Evolutionary conservation across 2,113 vertebrate species (phyloP).

Genomic region (Mesitornis unicolor): DNA sequence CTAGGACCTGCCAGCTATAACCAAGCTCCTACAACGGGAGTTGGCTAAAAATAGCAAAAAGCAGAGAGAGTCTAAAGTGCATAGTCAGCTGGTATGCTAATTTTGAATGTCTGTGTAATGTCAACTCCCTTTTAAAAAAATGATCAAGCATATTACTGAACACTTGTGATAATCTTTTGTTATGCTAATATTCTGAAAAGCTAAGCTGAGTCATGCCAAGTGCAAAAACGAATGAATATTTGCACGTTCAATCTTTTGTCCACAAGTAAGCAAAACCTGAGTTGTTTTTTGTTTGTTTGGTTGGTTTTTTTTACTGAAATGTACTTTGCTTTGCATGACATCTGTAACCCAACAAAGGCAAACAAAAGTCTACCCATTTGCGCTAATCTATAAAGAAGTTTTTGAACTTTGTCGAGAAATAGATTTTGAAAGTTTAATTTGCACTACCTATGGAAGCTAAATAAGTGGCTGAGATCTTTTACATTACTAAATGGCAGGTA

Average conservation of each 20-base stretch:
- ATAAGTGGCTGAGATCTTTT: background rate
- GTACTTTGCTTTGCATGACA: background rate
- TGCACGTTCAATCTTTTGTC: background rate
- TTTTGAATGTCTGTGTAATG: background rate
- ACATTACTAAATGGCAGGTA: background rate
- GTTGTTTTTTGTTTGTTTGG: too few relatives aligned
- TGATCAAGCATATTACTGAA: background rate
- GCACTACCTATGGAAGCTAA: background rate
- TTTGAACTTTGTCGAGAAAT: background rate
- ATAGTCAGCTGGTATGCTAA: background rate
- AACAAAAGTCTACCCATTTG: background rate
- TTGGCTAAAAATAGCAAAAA: background rate
- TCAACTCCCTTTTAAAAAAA: background rate
- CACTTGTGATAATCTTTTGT: background rate
- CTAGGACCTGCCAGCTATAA: slow-evolving; percentile 80
- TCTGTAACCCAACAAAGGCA: background rate
- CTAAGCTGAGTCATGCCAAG: background rate
- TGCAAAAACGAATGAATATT: background rate
- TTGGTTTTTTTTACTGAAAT: background rate
- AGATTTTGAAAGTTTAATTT: background rate
- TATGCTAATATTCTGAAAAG: background rate
- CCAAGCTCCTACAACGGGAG: background rate
- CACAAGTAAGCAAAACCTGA: background rate
- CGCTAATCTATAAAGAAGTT: background rate
- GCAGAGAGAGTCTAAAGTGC: background rate